phyloP scores from a whole-genome alignment of 1,140 invertebrate genomes.

The Drosophila pseudoobscura region DNA sequence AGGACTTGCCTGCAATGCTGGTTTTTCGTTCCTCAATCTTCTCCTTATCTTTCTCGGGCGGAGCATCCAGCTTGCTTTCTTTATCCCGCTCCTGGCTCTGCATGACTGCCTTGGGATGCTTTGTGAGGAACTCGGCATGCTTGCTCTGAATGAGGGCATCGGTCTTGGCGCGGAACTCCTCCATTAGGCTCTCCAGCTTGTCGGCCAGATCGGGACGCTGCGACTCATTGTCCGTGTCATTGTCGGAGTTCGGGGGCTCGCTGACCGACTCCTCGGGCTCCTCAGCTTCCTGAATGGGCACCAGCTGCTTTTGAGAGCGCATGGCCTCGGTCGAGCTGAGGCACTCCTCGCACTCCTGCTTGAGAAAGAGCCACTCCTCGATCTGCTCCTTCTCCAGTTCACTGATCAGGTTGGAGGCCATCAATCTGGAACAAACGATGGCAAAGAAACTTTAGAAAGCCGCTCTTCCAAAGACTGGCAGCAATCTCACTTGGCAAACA shows the following conservation, averaged over 20 bases:
- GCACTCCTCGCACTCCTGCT: conserved; percentile 93
- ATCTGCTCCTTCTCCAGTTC: conserved; percentile 88
- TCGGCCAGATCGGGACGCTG: conserved; percentile 88
- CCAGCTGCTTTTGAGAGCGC: conserved; percentile 85
- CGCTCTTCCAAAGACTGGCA: neutral
- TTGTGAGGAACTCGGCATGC: conserved; percentile 85
- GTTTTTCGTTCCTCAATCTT: conserved; percentile 64
- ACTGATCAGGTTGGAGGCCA: conserved; percentile 86
- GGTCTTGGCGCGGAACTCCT: conserved; percentile 88
- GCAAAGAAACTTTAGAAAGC: neutral
- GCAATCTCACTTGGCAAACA: conserved; percentile 87
- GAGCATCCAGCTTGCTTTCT: conserved; percentile 27
- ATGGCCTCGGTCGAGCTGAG: conserved; percentile 86
- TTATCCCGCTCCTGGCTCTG: conserved; percentile 70
- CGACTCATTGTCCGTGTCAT: conserved; percentile 86
- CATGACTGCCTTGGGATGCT: conserved; percentile 79
- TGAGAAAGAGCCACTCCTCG: conserved; percentile 92
- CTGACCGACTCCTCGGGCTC: conserved; percentile 85
- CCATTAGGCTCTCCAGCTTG: conserved; percentile 88
- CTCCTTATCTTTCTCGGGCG: conserved; percentile 6
- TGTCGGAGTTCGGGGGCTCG: conserved; percentile 85
- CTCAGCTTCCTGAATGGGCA: conserved; percentile 87
- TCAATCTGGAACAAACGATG: conserved; percentile 49
- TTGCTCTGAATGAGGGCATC: conserved; percentile 86
- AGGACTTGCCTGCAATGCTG: conserved; percentile 51